These are phyloP conservation scores for Psittacus erithacus DNA, from an alignment of 2,113 vertebrate genomes.

Conservation along the genomic window DNA sequence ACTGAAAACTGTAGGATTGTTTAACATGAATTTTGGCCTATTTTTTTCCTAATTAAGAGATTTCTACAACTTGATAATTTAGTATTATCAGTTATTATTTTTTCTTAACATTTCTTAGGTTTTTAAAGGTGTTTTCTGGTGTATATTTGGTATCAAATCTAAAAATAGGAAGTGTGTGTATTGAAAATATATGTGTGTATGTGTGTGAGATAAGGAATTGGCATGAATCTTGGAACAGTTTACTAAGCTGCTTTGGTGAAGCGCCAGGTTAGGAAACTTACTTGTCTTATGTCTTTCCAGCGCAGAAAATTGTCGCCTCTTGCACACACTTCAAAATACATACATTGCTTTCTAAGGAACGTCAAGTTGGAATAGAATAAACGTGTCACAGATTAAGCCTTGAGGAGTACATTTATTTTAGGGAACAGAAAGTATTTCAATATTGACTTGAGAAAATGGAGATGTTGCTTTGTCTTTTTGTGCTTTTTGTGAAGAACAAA, in stretches of 20 bases:
- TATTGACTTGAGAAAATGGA: slow-evolving; percentile 38
- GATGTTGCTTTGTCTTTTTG: not conserved
- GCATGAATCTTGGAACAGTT: not conserved
- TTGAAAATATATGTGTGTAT: not conserved
- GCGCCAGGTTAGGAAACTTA: not conserved
- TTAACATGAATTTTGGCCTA: not conserved
- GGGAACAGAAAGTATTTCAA: slow-evolving; percentile 30
- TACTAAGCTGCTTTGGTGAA: not conserved
- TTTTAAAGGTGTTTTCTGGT: not conserved
- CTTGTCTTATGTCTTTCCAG: not conserved
- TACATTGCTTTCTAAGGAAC: not conserved
- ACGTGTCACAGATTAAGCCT: slow-evolving; percentile 7
- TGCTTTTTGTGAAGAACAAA: not conserved
- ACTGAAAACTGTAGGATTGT: not conserved
- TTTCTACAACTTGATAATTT: not conserved
- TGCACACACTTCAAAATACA: not conserved
- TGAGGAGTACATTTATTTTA: slow-evolving; percentile 61
- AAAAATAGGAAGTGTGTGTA: not conserved
- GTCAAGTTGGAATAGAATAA: not conserved
- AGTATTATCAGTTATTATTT: not conserved
- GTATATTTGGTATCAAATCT: not conserved
- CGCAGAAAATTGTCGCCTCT: not conserved
- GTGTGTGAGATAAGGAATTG: not conserved
- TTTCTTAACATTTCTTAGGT: not conserved
- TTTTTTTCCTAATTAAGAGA: not conserved